These are phyloP conservation scores for Acrobasis consociella DNA, from an alignment of 2,888 invertebrate genomes.

Conservation along the genomic window DNA sequence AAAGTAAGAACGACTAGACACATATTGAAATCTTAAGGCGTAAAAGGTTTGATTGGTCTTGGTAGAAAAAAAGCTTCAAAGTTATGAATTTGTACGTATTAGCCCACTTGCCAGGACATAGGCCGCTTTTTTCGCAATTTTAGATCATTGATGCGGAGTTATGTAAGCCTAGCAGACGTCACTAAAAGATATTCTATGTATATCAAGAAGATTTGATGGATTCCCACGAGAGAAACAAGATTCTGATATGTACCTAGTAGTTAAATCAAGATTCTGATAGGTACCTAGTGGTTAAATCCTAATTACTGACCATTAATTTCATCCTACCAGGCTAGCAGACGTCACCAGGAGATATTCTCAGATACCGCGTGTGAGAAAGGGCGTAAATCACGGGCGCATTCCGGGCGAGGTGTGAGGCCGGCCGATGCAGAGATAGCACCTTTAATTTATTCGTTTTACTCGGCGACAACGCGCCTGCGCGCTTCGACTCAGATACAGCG, in stretches of 20 bases:
- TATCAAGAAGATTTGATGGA: too few species aligned
- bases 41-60: too few species aligned
- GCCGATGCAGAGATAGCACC: slow-evolving; percentile 74
- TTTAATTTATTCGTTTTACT: slow-evolving; percentile 81
- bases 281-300: background rate
- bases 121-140: too few species aligned
- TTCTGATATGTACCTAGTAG: background rate
- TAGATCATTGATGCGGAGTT: too few species aligned
- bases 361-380: slow-evolving; percentile 57
- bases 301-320: background rate
- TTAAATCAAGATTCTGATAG: background rate
- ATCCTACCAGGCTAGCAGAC: slow-evolving; percentile 56
- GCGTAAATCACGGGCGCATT: slow-evolving; percentile 71
- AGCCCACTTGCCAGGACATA: too few species aligned
- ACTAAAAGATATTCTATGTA: too few species aligned
- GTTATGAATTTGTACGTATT: too few species aligned
- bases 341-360: slow-evolving; percentile 46
- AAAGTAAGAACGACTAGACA: too few species aligned
- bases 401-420: slow-evolving; percentile 81
- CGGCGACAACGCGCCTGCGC: slow-evolving; percentile 74
- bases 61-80: too few species aligned
- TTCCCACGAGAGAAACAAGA: too few species aligned
- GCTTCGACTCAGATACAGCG: slow-evolving; percentile 52
- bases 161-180: too few species aligned
- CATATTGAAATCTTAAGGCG: too few species aligned